A percentile compares a stretch with the other conserved stretches of the same genome.
phyloP scores from a whole-genome alignment of 2,113 vertebrate genomes.

The Picathartes gymnocephalus region DNA sequence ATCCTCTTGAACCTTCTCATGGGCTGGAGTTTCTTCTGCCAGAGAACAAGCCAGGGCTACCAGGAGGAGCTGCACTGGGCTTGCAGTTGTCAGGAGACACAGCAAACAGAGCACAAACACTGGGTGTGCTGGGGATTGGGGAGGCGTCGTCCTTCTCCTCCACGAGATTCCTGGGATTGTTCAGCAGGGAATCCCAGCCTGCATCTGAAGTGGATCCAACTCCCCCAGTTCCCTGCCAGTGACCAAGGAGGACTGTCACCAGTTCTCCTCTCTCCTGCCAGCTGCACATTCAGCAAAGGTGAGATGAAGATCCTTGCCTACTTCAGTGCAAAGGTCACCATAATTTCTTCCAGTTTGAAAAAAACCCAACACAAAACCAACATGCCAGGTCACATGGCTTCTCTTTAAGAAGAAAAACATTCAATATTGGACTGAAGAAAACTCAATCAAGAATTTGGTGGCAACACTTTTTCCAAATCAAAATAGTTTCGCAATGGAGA shows the following conservation, averaged over 20 bases:
- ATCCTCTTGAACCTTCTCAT: not conserved
- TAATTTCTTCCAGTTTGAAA: not conserved
- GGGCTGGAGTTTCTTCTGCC: not conserved
- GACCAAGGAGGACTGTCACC: not conserved
- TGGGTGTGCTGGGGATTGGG: not conserved
- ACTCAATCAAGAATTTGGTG: not conserved
- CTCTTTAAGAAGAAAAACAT: not conserved
- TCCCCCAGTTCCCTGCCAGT: not conserved
- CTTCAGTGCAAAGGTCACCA: not conserved
- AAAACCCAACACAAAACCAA: not conserved
- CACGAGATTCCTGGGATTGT: slow-evolving; percentile 45
- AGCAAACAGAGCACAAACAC: slow-evolving; percentile 55
- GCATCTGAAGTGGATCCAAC: not conserved
- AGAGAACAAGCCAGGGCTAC: not conserved
- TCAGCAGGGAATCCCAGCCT: slow-evolving; percentile 6
- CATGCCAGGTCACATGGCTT: not conserved
- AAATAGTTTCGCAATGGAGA: not conserved
- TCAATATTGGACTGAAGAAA: not conserved
- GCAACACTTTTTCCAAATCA: not conserved
- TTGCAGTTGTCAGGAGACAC: slow-evolving; percentile 39
- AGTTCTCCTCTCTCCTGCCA: not conserved
- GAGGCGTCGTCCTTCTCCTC: not conserved
- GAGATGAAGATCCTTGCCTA: not conserved
- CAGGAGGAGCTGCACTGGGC: slow-evolving; percentile 4
- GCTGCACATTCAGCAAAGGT: not conserved